Conservation (phyloP, 2,888 invertebrate species). For the Auanema sp. region DNA sequence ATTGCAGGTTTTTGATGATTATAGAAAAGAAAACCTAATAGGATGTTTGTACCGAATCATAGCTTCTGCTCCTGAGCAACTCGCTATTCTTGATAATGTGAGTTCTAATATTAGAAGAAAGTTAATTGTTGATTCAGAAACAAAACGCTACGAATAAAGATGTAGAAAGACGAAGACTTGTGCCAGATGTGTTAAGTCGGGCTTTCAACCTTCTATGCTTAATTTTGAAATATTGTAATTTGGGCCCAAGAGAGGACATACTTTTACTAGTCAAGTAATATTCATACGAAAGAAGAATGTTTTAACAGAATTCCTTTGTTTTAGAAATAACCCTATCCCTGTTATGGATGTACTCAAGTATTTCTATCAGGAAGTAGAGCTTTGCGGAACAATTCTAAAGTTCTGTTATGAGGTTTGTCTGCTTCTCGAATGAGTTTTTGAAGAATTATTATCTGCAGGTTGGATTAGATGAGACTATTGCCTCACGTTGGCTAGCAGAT, state of each 20-base stretch:
- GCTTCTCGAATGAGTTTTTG: too few species aligned
- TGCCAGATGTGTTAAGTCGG: not conserved
- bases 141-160: too few species aligned
- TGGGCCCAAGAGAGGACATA: not conserved
- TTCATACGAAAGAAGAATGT: not conserved
- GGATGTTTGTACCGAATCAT: not conserved
- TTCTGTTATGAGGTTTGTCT: not conserved
- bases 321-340: not conserved
- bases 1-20: not conserved
- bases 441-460: too few species aligned
- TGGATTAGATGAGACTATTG: not conserved
- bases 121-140: too few species aligned
- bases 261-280: slow-evolving; percentile 4
- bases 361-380: slow-evolving; percentile 3
- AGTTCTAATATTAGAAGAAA: not conserved
- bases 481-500: not conserved
- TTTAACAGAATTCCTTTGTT: not conserved
- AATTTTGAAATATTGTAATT: not conserved
- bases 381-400: not conserved
- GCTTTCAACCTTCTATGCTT: not conserved
- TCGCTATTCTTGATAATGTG: not conserved
- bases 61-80: not conserved
- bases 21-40: not conserved
- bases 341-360: not conserved
- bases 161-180: not conserved